Conservation (phyloP, 2,113 vertebrate genomes). For the Eurypyga helias region DNA sequence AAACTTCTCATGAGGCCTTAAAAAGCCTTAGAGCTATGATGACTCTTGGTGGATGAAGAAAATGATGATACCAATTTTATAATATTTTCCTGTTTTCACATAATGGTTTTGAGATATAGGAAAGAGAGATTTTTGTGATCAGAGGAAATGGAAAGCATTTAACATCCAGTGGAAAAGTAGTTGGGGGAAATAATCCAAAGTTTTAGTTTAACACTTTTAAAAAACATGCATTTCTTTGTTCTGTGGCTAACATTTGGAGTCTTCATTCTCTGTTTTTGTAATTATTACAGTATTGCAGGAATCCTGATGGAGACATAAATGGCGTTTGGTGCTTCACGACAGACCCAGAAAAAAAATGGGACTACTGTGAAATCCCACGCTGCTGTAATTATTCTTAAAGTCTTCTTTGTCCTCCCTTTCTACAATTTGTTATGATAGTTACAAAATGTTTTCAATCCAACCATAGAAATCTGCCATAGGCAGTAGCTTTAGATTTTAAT, state of each 20-base stretch:
- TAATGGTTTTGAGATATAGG: background rate
- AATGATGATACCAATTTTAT: background rate
- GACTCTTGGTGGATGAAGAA: background rate
- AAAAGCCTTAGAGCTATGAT: background rate
- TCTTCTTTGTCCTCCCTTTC: background rate
- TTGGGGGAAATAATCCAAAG: background rate
- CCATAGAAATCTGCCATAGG: background rate
- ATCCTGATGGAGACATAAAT: constrained; percentile 86
- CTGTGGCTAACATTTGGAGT: background rate
- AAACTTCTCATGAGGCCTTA: background rate
- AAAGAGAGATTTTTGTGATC: background rate
- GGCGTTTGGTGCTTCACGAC: constrained; percentile 95
- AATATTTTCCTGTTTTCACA: background rate
- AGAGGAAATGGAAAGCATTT: background rate
- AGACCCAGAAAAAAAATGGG: constrained; percentile 82
- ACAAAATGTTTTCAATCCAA: background rate
- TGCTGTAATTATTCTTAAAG: constrained; percentile 80
- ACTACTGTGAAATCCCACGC: constrained; percentile 87
- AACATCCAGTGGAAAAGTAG: background rate
- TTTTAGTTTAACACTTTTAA: background rate
- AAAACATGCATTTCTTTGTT: background rate
- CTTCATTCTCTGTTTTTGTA: constrained; percentile 25
- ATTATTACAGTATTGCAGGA: constrained; percentile 86
- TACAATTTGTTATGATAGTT: background rate
- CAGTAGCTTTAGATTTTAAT: background rate